Evolutionary conservation across 2,113 vertebrate genomes (phyloP), one percentile per base, ranked within the genome.

Genomic region (Catharus fuscescens): DNA sequence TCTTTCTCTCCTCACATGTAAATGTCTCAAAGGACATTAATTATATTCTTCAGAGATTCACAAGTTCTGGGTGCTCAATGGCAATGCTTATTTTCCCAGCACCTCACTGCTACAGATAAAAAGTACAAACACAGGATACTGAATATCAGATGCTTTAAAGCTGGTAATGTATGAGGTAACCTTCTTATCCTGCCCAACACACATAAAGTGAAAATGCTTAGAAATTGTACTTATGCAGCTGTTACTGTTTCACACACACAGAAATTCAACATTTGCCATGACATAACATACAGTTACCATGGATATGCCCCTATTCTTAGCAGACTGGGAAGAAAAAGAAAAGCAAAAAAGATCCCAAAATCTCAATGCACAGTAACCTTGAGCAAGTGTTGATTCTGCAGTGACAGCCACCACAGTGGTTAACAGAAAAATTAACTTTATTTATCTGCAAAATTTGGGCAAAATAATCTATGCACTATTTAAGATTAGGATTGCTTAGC

Each of bases 1-100:
- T 78, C 59, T 73, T 86, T 94, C 56, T 94, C 56, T 90, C 64
- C 65, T 86, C n/a, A n/a, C 77, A 94, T 92, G 24, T 77, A 95
- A 86, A 25, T 79, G 32, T 70, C 92, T 96, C 83, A 48, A 77
- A 90, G 86, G 61, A 91, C 50, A 79, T 65, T 93, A 95, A 96
- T 96, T 96, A 87, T 70, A 83, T 50, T 82, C 59, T 95, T 73
- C 70, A 92, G 82, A 94, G 70, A 88, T 69, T 74, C 59, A 87
- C 70, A 83, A 44, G 36, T 52, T 95, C 77, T 70, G 64, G 54
- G 50, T 71, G 36, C 56, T 89, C 32, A 18, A 87, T 89, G 69
- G 73, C 61, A 93, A 91, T 34, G 66, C 14, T 0, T 79, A 47
- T 81, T 96, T 95, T 72, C 80, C 66, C 62, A 91, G 73, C 34